These are phyloP conservation scores for Struthidea cinerea DNA, from an alignment of 2,113 vertebrate genomes.

Conservation along the genomic window DNA sequence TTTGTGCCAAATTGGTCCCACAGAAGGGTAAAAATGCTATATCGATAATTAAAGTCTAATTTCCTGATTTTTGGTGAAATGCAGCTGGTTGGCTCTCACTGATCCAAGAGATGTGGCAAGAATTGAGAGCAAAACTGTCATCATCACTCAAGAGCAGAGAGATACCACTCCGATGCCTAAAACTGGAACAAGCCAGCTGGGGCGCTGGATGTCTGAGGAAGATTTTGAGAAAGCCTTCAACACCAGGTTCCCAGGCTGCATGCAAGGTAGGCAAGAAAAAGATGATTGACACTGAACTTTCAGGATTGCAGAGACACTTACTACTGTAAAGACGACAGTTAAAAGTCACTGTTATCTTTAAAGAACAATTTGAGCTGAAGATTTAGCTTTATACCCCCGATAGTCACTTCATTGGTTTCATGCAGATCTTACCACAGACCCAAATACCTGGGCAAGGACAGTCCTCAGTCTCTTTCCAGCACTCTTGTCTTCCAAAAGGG, in stretches of 20 bases:
- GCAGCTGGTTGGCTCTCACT: constrained; percentile 92
- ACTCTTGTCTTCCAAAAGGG: background rate
- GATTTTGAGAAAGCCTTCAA: constrained; percentile 90
- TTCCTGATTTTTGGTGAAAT: background rate
- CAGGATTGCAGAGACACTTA: background rate
- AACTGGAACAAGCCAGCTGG: constrained; percentile 84
- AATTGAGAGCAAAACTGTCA: constrained; percentile 93
- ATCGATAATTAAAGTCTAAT: background rate
- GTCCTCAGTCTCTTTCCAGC: background rate
- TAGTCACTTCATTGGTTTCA: background rate
- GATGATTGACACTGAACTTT: background rate
- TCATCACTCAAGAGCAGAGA: constrained; percentile 84
- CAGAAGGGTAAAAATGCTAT: background rate
- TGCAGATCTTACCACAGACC: background rate
- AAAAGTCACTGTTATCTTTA: background rate
- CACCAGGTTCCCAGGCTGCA: constrained; percentile 89
- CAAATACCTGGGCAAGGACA: background rate
- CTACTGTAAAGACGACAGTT: no score
- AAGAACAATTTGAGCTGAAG: background rate
- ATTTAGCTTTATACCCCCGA: background rate
- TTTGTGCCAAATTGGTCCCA: background rate
- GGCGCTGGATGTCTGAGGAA: constrained; percentile 90
- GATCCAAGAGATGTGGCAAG: constrained; percentile 93
- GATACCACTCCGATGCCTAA: constrained; percentile 82
- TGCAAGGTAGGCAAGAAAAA: constrained; percentile 82